phyloP scores from a whole-genome alignment of 2,797 vertebrate genomes.

The Hapalemur alaotrensis region DNA sequence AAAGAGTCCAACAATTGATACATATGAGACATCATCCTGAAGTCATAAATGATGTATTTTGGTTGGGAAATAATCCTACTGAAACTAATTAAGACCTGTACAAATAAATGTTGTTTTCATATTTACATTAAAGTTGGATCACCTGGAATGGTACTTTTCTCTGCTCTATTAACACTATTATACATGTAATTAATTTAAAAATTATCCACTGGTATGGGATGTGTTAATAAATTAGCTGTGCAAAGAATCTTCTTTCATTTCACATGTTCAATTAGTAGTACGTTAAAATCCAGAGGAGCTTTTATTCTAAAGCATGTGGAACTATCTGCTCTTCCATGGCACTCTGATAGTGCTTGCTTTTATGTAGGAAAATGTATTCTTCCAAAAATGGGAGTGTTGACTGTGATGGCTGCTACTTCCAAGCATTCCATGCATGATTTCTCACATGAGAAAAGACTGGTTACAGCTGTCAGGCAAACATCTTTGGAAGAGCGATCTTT shows the following conservation, averaged over 20 bases:
- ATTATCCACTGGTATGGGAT: background rate
- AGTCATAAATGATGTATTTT: conserved; percentile 39
- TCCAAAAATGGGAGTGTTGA: background rate
- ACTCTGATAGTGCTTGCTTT: background rate
- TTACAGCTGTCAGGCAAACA: background rate
- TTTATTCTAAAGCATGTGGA: conserved; percentile 42
- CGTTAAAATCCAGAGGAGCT: conserved; percentile 21
- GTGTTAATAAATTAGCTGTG: conserved; percentile 49
- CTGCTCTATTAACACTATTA: background rate
- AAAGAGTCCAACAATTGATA: background rate
- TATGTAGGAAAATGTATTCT: background rate
- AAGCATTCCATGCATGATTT: background rate
- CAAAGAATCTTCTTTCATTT: conserved; percentile 27
- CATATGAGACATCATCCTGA: background rate
- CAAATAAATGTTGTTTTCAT: conserved; percentile 21
- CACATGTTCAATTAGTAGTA: background rate
- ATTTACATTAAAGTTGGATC: background rate
- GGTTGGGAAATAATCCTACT: conserved; percentile 14
- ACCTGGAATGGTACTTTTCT: conserved; percentile 6
- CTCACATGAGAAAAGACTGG: background rate
- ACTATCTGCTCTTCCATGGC: background rate
- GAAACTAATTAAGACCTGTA: conserved; percentile 20
- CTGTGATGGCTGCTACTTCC: background rate
- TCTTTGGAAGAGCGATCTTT: background rate
- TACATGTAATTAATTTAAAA: background rate